Evolutionary conservation across 2,113 vertebrate species (phyloP), one percentile per base, ranked within the genome.

Genomic region (Nibea coibor): DNA sequence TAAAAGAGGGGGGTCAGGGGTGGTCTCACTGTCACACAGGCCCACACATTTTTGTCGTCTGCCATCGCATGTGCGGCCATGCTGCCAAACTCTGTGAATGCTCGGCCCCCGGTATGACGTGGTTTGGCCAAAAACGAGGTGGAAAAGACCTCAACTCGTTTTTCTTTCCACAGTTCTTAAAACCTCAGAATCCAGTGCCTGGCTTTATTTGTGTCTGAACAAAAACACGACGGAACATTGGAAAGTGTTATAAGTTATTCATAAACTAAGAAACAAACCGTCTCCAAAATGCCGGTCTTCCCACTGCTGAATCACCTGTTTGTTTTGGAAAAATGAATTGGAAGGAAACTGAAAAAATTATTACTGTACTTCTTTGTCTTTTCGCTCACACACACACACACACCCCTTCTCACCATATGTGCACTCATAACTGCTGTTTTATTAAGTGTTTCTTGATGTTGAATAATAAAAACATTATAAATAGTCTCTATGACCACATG

Each of bases 261-360:
- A 87, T 58, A 81, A 85, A 76, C 45, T n/a, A 50, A 79, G 77
- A 80, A 82, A 77, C 76, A 66, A 39, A 82, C 48, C 26, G 51
- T 69, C 78, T 39, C 51, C 57, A 83, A 82, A 80, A 85, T 53
- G 58, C 67, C 76, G 81, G 56, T 67, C 17, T 84, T 80, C 68
- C 77, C 65, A 26, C 53, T 47, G 80, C 91, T 91, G 90, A 94
- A 86, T 92, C 92, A 92, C 89, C 87, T 91, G 92, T 82, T 92
- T 93, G 92, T 92, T 84, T 91, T 91, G 91, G 91, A 88, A 91
- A 92, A 89, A 83, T 57, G 42, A 87, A 64, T 26, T 75, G 75
- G 62, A 75, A 61, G 75, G 61, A 83, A 75, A 78, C 4, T 42
- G 39, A 57, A 66, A 50, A 85, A 50, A 54, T 6, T 12, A 58